Conservation (phyloP, 2,113 vertebrate species). For the Larimichthys polyactis region DNA sequence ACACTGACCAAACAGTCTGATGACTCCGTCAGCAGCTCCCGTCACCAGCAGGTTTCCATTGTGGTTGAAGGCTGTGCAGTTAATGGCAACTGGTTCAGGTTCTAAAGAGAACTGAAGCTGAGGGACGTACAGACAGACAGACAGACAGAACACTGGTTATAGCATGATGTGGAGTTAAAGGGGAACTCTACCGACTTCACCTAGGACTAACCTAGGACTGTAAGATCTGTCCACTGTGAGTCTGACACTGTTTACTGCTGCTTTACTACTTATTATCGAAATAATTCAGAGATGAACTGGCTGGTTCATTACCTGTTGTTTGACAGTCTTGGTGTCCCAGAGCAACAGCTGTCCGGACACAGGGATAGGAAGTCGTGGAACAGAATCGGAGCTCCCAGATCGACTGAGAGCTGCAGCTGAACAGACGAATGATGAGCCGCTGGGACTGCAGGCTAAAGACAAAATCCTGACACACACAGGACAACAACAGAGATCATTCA, state of each 20-base stretch:
- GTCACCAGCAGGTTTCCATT: slow-evolving; percentile 97
- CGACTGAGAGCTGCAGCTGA: slow-evolving; percentile 89
- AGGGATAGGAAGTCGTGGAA: slow-evolving; percentile 69
- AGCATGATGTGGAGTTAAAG: neutral
- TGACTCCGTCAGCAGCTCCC: slow-evolving; percentile 93
- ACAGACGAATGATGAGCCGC: slow-evolving; percentile 94
- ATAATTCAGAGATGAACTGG: neutral
- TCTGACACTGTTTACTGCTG: neutral
- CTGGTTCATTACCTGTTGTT: slow-evolving; percentile 90
- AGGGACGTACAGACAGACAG: slow-evolving; percentile 12
- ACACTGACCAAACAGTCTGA: slow-evolving; percentile 92
- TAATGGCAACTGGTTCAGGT: slow-evolving; percentile 93
- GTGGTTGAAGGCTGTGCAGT: slow-evolving; percentile 98
- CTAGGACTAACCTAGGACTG: too few species aligned
- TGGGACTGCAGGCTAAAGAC: slow-evolving; percentile 95
- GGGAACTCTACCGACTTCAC: too few species aligned
- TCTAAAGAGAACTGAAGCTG: slow-evolving; percentile 96
- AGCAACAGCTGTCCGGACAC: slow-evolving; percentile 91
- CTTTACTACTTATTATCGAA: neutral
- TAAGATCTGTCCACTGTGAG: too few species aligned
- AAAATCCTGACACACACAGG: slow-evolving; percentile 86
- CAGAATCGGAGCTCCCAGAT: slow-evolving; percentile 44
- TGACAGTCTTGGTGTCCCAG: slow-evolving; percentile 98
- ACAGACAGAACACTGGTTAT: slow-evolving; percentile 3
- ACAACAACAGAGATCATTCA: neutral